phyloP scores from a whole-genome alignment of 2,113 vertebrate genomes.

The Rattus norvegicus region DNA sequence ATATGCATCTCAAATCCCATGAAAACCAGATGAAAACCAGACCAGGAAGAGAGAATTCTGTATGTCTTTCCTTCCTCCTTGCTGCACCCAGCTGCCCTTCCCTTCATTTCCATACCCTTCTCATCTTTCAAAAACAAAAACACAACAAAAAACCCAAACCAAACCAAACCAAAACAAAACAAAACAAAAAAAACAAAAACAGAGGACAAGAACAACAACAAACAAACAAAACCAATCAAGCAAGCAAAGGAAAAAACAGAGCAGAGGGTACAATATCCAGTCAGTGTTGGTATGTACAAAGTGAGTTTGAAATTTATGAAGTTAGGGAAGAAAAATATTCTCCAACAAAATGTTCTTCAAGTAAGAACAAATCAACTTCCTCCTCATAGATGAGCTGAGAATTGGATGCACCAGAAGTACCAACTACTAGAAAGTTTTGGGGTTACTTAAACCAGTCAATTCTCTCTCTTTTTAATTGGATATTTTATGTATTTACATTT shows the following conservation, averaged over 20 bases:
- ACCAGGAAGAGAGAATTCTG: background rate
- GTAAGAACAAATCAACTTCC: background rate
- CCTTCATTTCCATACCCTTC: background rate
- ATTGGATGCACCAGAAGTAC: background rate
- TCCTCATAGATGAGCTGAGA: background rate
- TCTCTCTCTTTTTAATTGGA: background rate
- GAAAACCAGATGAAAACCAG: background rate
- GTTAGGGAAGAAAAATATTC: background rate
- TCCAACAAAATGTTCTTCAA: slow-evolving; percentile 1
- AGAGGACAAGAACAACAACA: too few species aligned
- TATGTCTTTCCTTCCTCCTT: background rate
- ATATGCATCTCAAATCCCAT: background rate
- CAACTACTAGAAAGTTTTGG: slow-evolving; percentile 13
- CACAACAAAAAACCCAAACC: too few species aligned
- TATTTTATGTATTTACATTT: too few species aligned
- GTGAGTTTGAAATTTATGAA: slow-evolving; percentile 9
- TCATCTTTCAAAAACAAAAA: background rate
- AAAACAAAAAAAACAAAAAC: too few species aligned
- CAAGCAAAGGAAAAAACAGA: background rate
- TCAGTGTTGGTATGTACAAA: background rate
- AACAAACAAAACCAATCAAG: too few species aligned
- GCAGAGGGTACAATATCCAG: background rate
- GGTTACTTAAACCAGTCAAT: background rate
- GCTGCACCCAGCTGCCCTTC: background rate
- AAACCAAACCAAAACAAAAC: too few species aligned